phyloP scores from a whole-genome alignment of 2,888 invertebrate genomes.

The Monoplex corrugatus region DNA sequence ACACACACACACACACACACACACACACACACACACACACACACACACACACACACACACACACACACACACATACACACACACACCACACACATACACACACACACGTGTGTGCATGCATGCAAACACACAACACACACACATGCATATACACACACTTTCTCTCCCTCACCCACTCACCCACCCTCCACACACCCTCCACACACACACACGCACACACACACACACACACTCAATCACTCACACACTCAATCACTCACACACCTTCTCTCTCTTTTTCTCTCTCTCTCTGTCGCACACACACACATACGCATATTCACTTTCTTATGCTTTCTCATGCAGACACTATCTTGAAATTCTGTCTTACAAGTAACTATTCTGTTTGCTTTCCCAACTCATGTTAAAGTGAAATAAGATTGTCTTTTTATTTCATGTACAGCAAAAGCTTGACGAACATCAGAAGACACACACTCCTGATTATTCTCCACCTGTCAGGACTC shows the following conservation, averaged over 20 bases:
- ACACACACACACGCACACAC: neutral
- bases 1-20: neutral
- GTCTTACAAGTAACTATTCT: neutral
- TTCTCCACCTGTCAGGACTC: neutral
- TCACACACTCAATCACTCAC: neutral
- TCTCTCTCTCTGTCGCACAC: neutral
- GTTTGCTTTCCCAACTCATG: neutral
- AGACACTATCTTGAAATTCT: neutral
- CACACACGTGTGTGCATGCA: neutral
- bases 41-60: neutral
- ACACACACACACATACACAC: too few relatives aligned
- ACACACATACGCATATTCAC: neutral
- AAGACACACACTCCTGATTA: conserved; percentile 7
- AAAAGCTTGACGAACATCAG: neutral
- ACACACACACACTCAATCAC: too few relatives aligned
- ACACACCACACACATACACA: neutral
- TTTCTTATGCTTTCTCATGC: neutral
- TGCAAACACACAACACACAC: neutral
- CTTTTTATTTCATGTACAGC: conserved; percentile 2
- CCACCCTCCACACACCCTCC: neutral
- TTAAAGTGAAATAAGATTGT: neutral
- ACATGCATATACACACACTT: neutral
- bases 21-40: neutral
- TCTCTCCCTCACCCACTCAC: neutral
- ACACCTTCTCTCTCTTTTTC: neutral